phyloP scores from a whole-genome alignment of 2,113 vertebrate species.

The Neogale vison region DNA sequence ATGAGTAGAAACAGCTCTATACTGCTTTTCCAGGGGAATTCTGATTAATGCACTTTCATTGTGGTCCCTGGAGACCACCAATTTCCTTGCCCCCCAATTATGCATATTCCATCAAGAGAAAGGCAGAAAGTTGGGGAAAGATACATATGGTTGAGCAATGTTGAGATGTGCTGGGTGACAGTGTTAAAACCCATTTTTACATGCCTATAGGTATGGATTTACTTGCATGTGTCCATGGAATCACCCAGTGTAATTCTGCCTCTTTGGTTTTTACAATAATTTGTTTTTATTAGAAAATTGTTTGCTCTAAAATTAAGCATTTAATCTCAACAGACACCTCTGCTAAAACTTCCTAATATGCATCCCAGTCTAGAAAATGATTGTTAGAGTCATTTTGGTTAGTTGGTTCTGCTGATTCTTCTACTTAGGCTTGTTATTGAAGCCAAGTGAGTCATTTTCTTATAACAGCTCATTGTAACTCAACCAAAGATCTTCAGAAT shows the following conservation, averaged over 20 bases:
- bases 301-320: conserved; percentile 28
- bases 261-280: conserved; percentile 21
- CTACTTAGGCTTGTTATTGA: not conserved
- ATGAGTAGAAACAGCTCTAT: not conserved
- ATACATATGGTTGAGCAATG: not conserved
- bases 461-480: not conserved
- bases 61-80: not conserved
- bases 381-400: not conserved
- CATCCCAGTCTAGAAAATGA: not conserved
- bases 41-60: conserved; percentile 31
- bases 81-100: conserved; percentile 4
- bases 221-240: not conserved
- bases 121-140: not conserved
- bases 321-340: conserved; percentile 17
- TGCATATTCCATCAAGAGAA: not conserved
- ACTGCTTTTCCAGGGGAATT: conserved; percentile 24
- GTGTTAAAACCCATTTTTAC: not conserved
- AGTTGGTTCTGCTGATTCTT: not conserved
- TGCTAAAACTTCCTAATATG: conserved; percentile 1
- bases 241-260: not conserved
- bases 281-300: not conserved
- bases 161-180: not conserved
- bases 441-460: not conserved
- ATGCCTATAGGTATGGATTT: not conserved
- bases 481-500: not conserved